Evolutionary conservation across 2,888 invertebrate genomes (phyloP).

Genomic region (Apotomis turbidana): DNA sequence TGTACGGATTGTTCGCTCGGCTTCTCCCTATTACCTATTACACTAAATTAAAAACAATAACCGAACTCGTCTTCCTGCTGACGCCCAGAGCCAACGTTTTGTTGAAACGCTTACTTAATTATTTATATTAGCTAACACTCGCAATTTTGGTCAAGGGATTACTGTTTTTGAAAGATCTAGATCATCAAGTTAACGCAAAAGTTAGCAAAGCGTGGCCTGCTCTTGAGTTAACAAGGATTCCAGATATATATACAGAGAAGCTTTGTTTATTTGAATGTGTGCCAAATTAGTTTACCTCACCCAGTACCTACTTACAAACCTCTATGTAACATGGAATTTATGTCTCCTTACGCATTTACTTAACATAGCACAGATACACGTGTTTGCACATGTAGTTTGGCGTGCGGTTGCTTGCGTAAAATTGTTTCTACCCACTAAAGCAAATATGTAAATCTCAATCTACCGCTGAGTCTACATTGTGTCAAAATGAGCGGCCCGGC

Average conservation of each 20-base stretch:
- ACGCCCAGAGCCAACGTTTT: not conserved
- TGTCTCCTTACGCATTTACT: constrained; percentile 20
- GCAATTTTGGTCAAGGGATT: constrained; percentile 11
- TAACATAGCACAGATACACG: constrained; percentile 16
- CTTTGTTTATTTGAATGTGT: constrained; percentile 62
- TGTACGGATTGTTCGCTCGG: not conserved
- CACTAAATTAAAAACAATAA: not conserved
- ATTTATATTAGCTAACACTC: constrained; percentile 7
- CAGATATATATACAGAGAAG: constrained; percentile 56
- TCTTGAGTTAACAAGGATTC: constrained; percentile 56
- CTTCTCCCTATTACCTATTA: not conserved
- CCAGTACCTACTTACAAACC: constrained; percentile 42
- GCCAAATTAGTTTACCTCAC: constrained; percentile 68
- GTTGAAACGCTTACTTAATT: not conserved
- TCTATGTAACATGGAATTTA: constrained; percentile 17
- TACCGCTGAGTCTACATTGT: constrained; percentile 1
- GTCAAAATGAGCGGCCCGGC: not conserved
- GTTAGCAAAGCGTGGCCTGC: constrained; percentile 44
- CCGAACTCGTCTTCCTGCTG: not conserved
- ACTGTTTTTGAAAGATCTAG: not conserved
- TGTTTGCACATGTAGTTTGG: constrained; percentile 29
- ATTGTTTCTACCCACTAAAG: constrained; percentile 19
- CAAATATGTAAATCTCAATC: constrained; percentile 36
- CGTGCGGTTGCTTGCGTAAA: constrained; percentile 14
- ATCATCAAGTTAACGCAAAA: constrained; percentile 8